Evolutionary conservation across 2,888 invertebrate genomes (phyloP).

Genomic region (Hyposoter dolosus): DNA sequence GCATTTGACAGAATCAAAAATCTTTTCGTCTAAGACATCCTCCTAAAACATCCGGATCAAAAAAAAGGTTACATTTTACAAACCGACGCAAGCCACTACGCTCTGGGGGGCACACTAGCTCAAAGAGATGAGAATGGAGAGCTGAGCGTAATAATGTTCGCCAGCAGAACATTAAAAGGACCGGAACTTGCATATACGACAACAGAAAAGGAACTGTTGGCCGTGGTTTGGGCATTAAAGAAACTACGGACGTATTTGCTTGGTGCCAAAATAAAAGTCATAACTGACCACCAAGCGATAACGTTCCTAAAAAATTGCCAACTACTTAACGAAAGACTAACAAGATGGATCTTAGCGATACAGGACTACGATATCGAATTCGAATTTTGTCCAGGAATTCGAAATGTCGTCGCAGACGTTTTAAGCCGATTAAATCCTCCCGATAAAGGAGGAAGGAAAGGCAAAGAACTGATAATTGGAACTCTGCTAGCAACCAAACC

Average conservation of each 20-base stretch:
- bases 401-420: slow-evolving; percentile 9
- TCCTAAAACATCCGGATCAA: too few species aligned
- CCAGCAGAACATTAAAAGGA: slow-evolving; percentile 11
- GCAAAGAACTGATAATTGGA: background rate
- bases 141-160: background rate
- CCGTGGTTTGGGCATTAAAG: slow-evolving; percentile 1
- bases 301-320: background rate
- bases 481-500: too few species aligned
- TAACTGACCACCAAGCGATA: slow-evolving; percentile 8
- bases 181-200: background rate
- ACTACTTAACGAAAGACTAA: background rate
- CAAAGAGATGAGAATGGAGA: background rate
- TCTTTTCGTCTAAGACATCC: too few species aligned
- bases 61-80: too few species aligned
- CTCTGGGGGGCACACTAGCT: background rate
- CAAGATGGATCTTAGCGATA: too few species aligned
- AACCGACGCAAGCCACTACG: too few species aligned
- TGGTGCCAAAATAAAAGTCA: background rate
- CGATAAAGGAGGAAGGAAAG: background rate
- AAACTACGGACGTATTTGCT: background rate
- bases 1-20: too few species aligned
- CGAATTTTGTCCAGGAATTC: too few species aligned
- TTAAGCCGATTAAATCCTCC: background rate
- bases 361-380: too few species aligned
- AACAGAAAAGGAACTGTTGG: slow-evolving; percentile 23